A percentile compares a stretch with the other conserved stretches of the same genome.
These are phyloP conservation scores for Sipha flava DNA, from an alignment of 1,140 invertebrate species.

Conservation along the genomic window DNA sequence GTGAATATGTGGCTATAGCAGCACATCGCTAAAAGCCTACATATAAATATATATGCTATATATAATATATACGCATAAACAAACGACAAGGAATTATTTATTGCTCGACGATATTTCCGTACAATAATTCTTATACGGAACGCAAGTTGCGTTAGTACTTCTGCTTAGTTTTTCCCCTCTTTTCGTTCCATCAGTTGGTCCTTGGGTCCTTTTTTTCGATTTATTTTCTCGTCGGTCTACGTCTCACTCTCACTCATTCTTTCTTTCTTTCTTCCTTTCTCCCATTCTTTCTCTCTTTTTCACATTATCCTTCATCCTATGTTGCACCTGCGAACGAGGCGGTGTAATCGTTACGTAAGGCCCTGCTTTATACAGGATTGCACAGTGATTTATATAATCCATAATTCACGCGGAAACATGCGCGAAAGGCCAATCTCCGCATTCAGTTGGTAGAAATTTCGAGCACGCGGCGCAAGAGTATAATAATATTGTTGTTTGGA, in stretches of 20 bases:
- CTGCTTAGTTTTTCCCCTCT: neutral
- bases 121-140: neutral
- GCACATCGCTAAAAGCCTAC: neutral
- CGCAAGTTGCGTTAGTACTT: neutral
- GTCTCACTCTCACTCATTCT: no score
- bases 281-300: neutral
- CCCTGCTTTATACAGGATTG: no score
- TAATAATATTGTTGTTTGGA: no score
- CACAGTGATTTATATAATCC: constrained; percentile 23
- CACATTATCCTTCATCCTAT: neutral
- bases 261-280: no score
- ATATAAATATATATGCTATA: no score
- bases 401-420: constrained; percentile 23
- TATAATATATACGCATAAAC: neutral
- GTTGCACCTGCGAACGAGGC: neutral
- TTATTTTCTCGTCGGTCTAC: neutral
- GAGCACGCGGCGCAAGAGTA: no score
- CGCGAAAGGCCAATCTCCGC: neutral
- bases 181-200: neutral
- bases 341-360: neutral
- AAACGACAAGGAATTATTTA: constrained; percentile 24
- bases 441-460: no score
- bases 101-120: neutral
- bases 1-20: neutral
- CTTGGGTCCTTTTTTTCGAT: no score